Evolutionary conservation across 1,140 invertebrate genomes (phyloP).

Genomic region (Anastatus disparis): DNA sequence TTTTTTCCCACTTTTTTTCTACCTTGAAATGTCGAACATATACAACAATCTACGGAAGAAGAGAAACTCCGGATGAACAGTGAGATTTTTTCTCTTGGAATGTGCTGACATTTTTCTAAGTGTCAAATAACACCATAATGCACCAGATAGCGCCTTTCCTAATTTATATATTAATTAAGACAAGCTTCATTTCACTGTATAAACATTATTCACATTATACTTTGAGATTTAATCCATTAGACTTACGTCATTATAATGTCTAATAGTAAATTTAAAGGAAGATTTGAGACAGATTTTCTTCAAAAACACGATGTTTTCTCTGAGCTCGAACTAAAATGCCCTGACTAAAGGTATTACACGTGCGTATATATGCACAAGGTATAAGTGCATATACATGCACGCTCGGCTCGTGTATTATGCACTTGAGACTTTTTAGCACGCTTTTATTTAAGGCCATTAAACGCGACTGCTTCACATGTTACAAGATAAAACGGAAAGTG

Average conservation of each 20-base stretch:
- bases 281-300: constrained; percentile 3
- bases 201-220: neutral
- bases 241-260: constrained; percentile 1
- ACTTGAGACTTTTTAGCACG: neutral
- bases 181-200: neutral
- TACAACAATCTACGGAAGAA: no score
- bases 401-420: neutral
- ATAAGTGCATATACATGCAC: no score
- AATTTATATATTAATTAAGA: constrained; percentile 17
- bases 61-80: no score
- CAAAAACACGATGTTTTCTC: no score
- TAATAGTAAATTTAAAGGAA: neutral
- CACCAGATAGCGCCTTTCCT: neutral
- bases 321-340: no score
- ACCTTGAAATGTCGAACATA: no score
- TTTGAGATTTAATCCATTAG: neutral
- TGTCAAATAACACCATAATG: no score
- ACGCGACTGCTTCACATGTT: neutral
- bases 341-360: no score
- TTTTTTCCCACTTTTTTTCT: no score
- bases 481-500: constrained; percentile 15
- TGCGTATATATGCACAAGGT: no score
- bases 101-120: no score
- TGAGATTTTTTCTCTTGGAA: no score
- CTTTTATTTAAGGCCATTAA: neutral